phyloP scores from a whole-genome alignment of 2,888 invertebrate genomes.

The Drosophila neonasuta region DNA sequence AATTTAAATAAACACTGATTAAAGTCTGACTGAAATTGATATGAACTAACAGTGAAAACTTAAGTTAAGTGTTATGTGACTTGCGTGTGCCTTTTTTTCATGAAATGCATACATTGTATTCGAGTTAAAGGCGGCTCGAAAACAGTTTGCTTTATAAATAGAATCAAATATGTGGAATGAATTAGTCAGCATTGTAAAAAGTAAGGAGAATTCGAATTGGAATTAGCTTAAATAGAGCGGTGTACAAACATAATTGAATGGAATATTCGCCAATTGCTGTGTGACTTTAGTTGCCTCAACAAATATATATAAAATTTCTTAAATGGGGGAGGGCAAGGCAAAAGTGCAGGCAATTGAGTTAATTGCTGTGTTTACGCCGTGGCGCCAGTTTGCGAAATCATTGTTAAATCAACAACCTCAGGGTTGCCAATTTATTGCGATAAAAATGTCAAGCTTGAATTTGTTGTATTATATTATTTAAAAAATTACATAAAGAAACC shows the following conservation, averaged over 20 bases:
- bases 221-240: not conserved
- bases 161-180: not conserved
- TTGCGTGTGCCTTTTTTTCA: constrained; percentile 30
- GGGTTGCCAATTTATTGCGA: no score
- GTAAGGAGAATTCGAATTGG: not conserved
- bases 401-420: no score
- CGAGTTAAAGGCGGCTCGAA: constrained; percentile 12
- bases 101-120: constrained; percentile 31
- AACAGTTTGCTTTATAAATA: constrained; percentile 1
- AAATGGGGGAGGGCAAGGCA: constrained; percentile 29
- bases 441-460: no score
- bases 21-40: constrained; percentile 45
- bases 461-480: no score
- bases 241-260: not conserved
- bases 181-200: no score
- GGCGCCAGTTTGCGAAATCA: constrained; percentile 1
- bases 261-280: constrained; percentile 1
- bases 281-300: constrained; percentile 1
- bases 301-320: constrained; percentile 12
- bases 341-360: constrained; percentile 19
- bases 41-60: constrained; percentile 29
- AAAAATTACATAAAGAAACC: no score
- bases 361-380: constrained; percentile 25
- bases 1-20: constrained; percentile 54
- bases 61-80: constrained; percentile 54